phyloP scores from a whole-genome alignment of 2,113 vertebrate genomes.

The Abramis brama region DNA sequence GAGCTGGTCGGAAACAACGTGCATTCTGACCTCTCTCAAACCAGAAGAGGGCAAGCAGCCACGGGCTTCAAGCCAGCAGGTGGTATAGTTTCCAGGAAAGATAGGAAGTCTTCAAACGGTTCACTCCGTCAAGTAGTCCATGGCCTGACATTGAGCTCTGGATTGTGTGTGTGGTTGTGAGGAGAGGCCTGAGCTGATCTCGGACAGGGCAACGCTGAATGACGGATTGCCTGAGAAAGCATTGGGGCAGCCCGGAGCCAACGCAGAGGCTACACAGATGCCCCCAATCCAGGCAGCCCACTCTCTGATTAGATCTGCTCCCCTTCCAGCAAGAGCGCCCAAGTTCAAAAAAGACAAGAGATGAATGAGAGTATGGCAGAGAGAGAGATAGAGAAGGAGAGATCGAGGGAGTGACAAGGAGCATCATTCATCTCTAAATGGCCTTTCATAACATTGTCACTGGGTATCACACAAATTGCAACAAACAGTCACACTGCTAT shows the following conservation, averaged over 20 bases:
- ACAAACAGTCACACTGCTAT: slow-evolving; percentile 64
- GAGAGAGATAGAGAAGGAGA: slow-evolving; percentile 61
- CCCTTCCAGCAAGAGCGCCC: slow-evolving; percentile 60
- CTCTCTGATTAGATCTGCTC: slow-evolving; percentile 65
- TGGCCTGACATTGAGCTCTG: slow-evolving; percentile 67
- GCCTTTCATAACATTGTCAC: slow-evolving; percentile 74
- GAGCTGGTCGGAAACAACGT: slow-evolving; percentile 43
- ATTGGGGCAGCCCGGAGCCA: slow-evolving; percentile 65
- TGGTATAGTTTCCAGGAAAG: slow-evolving; percentile 56
- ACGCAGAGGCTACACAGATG: slow-evolving; percentile 44
- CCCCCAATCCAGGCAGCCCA: slow-evolving; percentile 39
- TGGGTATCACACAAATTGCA: slow-evolving; percentile 72
- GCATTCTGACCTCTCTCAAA: slow-evolving; percentile 56
- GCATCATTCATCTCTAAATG: slow-evolving; percentile 70
- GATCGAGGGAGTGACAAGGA: slow-evolving; percentile 39
- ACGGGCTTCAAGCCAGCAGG: slow-evolving; percentile 58
- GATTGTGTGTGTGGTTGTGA: slow-evolving; percentile 49
- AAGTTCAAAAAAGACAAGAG: slow-evolving; percentile 72
- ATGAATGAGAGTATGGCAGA: slow-evolving; percentile 69
- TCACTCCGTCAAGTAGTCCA: slow-evolving; percentile 58
- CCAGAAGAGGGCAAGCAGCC: slow-evolving; percentile 39
- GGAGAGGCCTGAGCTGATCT: slow-evolving; percentile 40
- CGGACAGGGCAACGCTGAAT: slow-evolving; percentile 61
- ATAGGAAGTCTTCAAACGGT: slow-evolving; percentile 46
- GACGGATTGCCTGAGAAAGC: slow-evolving; percentile 72